Evolutionary conservation across 2,113 vertebrate species (phyloP).

Genomic region (Nestor notabilis): DNA sequence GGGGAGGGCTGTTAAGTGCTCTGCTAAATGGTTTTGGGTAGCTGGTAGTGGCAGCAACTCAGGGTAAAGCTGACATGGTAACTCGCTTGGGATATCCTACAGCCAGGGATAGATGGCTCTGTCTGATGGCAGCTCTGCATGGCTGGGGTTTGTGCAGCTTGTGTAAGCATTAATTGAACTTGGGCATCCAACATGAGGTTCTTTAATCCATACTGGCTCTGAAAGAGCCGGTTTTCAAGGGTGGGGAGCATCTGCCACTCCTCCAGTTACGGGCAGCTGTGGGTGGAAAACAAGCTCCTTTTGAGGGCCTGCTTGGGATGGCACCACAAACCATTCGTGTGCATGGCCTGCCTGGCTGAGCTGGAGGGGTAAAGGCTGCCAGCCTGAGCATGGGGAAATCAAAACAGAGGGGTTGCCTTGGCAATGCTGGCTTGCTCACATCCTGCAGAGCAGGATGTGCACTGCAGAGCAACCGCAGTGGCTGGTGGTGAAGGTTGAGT

Average conservation of each 20-base stretch:
- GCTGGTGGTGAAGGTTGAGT: not conserved
- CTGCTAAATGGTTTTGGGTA: not conserved
- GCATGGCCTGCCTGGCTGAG: not conserved
- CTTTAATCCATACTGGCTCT: not conserved
- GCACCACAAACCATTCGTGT: not conserved
- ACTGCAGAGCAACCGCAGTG: accelerated
- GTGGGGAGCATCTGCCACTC: conserved; percentile 33
- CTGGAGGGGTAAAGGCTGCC: not conserved
- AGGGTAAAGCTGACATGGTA: not conserved
- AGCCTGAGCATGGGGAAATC: not conserved
- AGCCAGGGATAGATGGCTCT: not conserved
- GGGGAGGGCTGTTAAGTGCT: not conserved
- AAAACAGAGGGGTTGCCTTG: conserved; percentile 28
- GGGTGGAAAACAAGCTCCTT: conserved; percentile 22
- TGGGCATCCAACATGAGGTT: not conserved
- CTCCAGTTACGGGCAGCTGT: not conserved
- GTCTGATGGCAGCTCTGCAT: not conserved
- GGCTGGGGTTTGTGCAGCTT: not conserved
- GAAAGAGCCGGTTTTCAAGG: not conserved
- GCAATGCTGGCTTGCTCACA: conserved; percentile 29
- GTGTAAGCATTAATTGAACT: not conserved
- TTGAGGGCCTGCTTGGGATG: not conserved
- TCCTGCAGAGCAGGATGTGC: not conserved
- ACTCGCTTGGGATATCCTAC: not conserved
- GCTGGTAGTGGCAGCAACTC: not conserved